Percentiles rank a stretch among this genome's conserved stretches.
Conservation (phyloP, 2,888 invertebrate species). For the Macrophya annulata region DNA sequence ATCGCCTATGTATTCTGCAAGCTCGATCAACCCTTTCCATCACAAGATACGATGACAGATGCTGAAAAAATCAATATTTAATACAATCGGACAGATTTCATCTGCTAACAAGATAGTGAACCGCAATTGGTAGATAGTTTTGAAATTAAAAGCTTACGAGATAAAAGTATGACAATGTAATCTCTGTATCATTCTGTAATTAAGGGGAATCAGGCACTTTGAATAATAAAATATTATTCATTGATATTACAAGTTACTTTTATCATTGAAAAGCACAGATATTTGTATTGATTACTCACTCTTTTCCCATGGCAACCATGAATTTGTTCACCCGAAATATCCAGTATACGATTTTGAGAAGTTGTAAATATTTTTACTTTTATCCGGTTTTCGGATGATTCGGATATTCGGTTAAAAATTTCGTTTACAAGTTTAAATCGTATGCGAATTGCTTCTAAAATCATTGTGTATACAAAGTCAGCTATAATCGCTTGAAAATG, state of each 20-base stretch:
- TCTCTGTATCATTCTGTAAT: background rate
- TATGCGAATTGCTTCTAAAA: constrained; percentile 15
- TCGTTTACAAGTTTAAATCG: constrained; percentile 37
- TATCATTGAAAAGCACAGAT: background rate
- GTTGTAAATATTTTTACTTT: background rate
- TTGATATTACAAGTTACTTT: background rate
- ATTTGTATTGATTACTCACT: constrained; percentile 13
- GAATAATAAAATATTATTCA: background rate
- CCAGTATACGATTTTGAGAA: background rate
- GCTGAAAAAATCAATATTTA: background rate
- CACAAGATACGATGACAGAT: constrained; percentile 32
- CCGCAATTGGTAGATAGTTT: background rate
- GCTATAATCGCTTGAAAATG: background rate
- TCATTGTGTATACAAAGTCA: background rate
- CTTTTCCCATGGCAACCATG: background rate
- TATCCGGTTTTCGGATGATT: constrained; percentile 13
- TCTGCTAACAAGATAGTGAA: background rate
- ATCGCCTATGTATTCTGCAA: constrained; percentile 40
- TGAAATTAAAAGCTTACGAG: background rate
- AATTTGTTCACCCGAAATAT: background rate
- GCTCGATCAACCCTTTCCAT: constrained; percentile 45
- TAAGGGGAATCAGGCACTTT: background rate
- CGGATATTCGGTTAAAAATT: background rate
- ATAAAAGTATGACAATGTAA: background rate
- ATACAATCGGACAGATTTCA: background rate